Percentiles rank a stretch among this genome's conserved stretches.
Conservation (phyloP, 2,113 vertebrate species). For the Cheirogaleus medius region DNA sequence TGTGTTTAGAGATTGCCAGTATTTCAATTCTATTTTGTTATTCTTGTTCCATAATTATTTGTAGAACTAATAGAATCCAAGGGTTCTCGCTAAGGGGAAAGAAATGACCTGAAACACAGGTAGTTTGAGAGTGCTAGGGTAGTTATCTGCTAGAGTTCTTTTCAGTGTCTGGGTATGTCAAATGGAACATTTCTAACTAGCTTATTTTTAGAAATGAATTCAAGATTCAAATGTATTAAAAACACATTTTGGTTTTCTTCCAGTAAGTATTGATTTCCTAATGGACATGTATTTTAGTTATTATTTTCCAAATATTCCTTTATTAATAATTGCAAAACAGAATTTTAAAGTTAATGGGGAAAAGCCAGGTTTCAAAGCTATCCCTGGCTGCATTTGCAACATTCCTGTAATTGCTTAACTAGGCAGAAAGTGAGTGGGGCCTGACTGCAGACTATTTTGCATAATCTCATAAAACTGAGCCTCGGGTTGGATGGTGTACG, state of each 20-base stretch:
- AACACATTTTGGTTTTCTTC: slow-evolving; percentile 21
- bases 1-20: background rate
- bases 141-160: slow-evolving; percentile 8
- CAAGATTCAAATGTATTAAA: slow-evolving; percentile 21
- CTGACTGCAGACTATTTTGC: background rate
- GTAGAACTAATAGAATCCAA: background rate
- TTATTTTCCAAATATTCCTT: slow-evolving; percentile 42
- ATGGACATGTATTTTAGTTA: slow-evolving; percentile 16
- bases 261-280: background rate
- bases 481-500: background rate
- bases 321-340: slow-evolving; percentile 19
- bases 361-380: background rate
- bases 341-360: background rate
- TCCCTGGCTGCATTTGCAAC: background rate
- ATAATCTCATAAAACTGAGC: background rate
- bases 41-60: background rate
- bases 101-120: background rate
- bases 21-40: background rate
- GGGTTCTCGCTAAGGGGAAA: background rate
- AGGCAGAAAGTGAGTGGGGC: background rate
- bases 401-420: background rate
- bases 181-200: background rate
- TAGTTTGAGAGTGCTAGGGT: background rate
- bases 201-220: slow-evolving; percentile 40
- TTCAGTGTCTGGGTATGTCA: background rate